A percentile compares a stretch with the other conserved stretches of the same genome.
Conservation (phyloP, 2,888 invertebrate genomes). For the Drosophila buzzatii region DNA sequence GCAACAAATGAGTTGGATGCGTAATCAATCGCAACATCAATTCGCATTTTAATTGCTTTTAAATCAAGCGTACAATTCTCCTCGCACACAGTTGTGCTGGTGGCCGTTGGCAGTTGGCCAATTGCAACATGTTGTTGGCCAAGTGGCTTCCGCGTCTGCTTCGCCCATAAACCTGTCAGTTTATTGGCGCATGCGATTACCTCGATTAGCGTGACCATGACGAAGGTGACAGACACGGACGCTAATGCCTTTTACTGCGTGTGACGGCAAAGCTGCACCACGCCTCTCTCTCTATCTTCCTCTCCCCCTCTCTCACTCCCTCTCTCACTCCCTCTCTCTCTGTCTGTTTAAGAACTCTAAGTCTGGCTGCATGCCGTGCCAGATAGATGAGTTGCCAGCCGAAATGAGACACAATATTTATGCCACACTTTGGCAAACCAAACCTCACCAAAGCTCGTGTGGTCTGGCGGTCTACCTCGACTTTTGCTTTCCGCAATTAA, state of each 20-base stretch:
- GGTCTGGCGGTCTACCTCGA: slow-evolving; percentile 39
- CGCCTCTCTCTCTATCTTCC: not conserved
- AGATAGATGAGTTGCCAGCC: slow-evolving; percentile 73
- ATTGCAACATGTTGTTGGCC: slow-evolving; percentile 13
- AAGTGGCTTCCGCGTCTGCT: slow-evolving; percentile 69
- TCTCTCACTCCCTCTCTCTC: not conserved
- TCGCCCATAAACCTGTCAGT: slow-evolving; percentile 78
- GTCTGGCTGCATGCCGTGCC: slow-evolving; percentile 22
- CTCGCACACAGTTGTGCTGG: not conserved
- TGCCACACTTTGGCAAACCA: slow-evolving; percentile 65
- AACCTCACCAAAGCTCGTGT: slow-evolving; percentile 49
- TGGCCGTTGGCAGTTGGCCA: not conserved
- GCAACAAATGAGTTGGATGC: slow-evolving; percentile 40
- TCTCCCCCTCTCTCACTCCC: not conserved
- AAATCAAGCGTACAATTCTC: slow-evolving; percentile 65
- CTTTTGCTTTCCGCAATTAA: slow-evolving; percentile 71
- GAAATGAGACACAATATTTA: slow-evolving; percentile 75
- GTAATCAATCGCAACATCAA: slow-evolving; percentile 77
- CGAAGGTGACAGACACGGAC: slow-evolving; percentile 81
- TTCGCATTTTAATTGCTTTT: slow-evolving; percentile 78
- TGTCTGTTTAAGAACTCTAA: no score
- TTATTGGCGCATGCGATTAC: slow-evolving; percentile 80
- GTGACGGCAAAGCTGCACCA: slow-evolving; percentile 21
- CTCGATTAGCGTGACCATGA: slow-evolving; percentile 81
- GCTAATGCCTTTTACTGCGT: slow-evolving; percentile 76